Evolutionary conservation across 2,113 vertebrate genomes (phyloP).

Genomic region (Gymnorhina tibicen): DNA sequence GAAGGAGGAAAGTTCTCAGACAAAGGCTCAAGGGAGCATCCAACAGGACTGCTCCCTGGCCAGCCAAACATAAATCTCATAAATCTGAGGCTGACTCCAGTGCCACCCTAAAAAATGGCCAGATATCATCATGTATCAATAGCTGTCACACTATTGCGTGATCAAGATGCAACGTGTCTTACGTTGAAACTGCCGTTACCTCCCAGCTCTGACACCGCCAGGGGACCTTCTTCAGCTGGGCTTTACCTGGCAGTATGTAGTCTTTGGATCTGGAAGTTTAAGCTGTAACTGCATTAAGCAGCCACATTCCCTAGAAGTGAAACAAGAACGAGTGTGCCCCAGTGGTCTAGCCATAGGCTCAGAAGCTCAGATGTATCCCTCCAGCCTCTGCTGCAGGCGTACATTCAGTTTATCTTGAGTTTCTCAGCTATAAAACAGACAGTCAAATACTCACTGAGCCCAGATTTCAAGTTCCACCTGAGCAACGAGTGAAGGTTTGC

Average conservation of each 20-base stretch:
- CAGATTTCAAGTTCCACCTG: background rate
- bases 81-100: background rate
- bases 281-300: background rate
- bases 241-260: background rate
- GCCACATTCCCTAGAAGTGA: background rate
- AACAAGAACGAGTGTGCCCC: background rate
- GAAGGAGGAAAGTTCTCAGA: background rate
- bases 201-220: background rate
- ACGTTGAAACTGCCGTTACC: background rate
- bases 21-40: background rate
- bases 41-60: background rate
- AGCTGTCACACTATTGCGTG: background rate
- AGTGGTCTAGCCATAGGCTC: background rate
- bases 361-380: background rate
- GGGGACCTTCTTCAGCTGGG: background rate
- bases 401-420: background rate
- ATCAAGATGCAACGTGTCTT: background rate
- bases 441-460: background rate
- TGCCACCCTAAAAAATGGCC: background rate
- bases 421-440: background rate
- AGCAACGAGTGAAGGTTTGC: background rate
- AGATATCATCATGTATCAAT: fast-evolving
- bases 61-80: background rate
- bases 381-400: background rate
- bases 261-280: background rate